These are phyloP conservation scores for Lipophrys pholis DNA, from an alignment of 2,113 vertebrate genomes.

Conservation along the genomic window DNA sequence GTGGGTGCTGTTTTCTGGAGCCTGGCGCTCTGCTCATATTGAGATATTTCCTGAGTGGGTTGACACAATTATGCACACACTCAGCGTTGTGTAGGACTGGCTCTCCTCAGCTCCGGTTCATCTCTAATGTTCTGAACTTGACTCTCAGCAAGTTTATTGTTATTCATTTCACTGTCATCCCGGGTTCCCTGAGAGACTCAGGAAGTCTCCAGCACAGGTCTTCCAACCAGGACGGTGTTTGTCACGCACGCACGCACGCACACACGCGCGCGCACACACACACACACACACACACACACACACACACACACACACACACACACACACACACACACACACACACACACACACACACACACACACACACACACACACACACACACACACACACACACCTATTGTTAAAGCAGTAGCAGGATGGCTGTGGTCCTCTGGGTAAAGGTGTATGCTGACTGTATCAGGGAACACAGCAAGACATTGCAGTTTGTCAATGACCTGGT, in stretches of 20 bases:
- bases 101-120: conserved; percentile 38
- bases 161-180: conserved; percentile 77
- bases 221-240: conserved; percentile 51
- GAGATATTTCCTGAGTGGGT: conserved; percentile 58
- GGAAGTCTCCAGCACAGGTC: conserved; percentile 46
- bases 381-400: conserved; percentile 53
- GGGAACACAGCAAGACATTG: conserved; percentile 57
- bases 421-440: conserved; percentile 62
- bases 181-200: conserved; percentile 57
- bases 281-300: conserved; percentile 37
- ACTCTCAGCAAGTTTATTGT: conserved; percentile 72
- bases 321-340: conserved; percentile 40
- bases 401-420: conserved; percentile 51
- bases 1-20: conserved; percentile 55
- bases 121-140: conserved; percentile 67
- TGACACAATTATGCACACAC: conserved; percentile 49
- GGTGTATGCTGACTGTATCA: conserved; percentile 61
- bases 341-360: conserved; percentile 39
- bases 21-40: conserved; percentile 52
- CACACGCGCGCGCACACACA: conserved; percentile 16
- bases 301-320: conserved; percentile 41
- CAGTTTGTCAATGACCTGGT: conserved; percentile 67
- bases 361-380: conserved; percentile 38
- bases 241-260: conserved; percentile 44
- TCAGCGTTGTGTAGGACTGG: conserved; percentile 19